Evolutionary conservation across 1,140 invertebrate genomes (phyloP).

Genomic region (Cydia fagiglandana): DNA sequence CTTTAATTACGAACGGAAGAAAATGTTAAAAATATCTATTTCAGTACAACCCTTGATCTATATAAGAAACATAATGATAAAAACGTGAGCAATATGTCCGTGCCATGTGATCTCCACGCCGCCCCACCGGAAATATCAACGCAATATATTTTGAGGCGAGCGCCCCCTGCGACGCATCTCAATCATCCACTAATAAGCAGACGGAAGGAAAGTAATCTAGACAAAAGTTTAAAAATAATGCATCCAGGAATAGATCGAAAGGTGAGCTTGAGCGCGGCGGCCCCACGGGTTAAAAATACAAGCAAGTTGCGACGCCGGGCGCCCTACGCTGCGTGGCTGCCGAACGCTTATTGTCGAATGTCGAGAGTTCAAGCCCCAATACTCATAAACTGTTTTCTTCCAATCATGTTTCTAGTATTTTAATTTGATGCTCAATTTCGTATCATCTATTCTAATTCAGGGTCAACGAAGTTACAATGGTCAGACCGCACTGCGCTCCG

Average conservation of each 20-base stretch:
- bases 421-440: neutral
- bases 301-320: slow-evolving; percentile 48
- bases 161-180: slow-evolving; percentile 74
- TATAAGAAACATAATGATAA: slow-evolving; percentile 44
- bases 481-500: neutral
- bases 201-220: slow-evolving; percentile 76
- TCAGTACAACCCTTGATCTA: slow-evolving; percentile 39
- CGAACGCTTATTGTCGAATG: slow-evolving; percentile 33
- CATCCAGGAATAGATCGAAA: slow-evolving; percentile 72
- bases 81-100: slow-evolving; percentile 34
- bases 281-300: slow-evolving; percentile 72
- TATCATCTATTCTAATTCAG: neutral
- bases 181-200: slow-evolving; percentile 76
- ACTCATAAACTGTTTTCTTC: neutral
- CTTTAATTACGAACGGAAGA: neutral
- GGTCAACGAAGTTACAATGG: neutral
- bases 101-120: slow-evolving; percentile 43
- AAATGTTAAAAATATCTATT: neutral
- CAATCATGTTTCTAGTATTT: neutral
- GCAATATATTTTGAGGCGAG: slow-evolving; percentile 60
- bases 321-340: slow-evolving; percentile 42
- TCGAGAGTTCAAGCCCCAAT: neutral
- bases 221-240: slow-evolving; percentile 77
- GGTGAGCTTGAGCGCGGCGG: slow-evolving; percentile 72
- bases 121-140: slow-evolving; percentile 62